These are phyloP conservation scores for Eugnorisma glareosa DNA, from an alignment of 2,888 invertebrate species.

Conservation along the genomic window DNA sequence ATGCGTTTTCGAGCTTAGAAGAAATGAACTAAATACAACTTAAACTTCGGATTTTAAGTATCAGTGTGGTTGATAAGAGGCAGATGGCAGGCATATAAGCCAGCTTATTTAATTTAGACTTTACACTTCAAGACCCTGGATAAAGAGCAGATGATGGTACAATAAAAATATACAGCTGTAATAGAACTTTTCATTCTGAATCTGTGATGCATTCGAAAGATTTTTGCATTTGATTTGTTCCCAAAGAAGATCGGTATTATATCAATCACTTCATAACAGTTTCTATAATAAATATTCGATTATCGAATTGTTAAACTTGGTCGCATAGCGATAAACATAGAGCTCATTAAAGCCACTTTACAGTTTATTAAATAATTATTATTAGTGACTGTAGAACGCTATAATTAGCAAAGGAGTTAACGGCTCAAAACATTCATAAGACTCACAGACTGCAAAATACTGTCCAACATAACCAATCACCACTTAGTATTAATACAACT, in stretches of 20 bases:
- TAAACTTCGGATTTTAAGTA: neutral
- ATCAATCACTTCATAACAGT: neutral
- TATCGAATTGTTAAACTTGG: neutral
- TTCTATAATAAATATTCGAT: neutral
- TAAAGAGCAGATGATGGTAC: neutral
- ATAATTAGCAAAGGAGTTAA: neutral
- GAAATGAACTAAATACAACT: neutral
- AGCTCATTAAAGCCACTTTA: neutral
- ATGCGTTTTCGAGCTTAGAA: neutral
- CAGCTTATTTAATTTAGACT: neutral
- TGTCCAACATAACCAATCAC: neutral
- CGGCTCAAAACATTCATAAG: neutral
- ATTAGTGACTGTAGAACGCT: neutral
- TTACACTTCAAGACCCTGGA: neutral
- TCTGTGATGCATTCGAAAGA: neutral
- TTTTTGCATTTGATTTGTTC: neutral
- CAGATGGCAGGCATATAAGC: slow-evolving; percentile 10
- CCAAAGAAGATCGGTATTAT: neutral
- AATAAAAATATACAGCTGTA: neutral
- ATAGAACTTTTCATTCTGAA: neutral
- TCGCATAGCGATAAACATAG: neutral
- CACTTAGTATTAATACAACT: neutral
- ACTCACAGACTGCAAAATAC: neutral
- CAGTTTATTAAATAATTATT: neutral
- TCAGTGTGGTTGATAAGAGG: neutral